Evolutionary conservation across 2,888 invertebrate genomes (phyloP), one percentile per base, ranked within the genome.

Genomic region (Pristionchus arcanus): DNA sequence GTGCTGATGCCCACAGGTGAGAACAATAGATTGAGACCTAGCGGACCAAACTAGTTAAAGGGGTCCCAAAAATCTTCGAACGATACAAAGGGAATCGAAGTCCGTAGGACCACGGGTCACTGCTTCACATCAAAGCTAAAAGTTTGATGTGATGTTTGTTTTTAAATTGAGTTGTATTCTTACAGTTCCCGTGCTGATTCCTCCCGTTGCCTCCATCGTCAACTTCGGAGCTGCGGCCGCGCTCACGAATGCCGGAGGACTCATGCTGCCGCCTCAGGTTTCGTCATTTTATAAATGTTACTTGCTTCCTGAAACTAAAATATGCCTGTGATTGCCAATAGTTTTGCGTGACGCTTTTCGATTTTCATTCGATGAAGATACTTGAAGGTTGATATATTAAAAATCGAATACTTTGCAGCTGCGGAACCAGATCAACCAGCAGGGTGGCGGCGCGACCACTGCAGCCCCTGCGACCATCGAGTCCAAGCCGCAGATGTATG

Each of bases 401-500:
- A 42, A 42, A 9, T 42, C 42, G 13, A 49, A 11, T 9, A 31
- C 16, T 74, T 37, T 84, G 7, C 84, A 84, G 84, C 55, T 84
- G 55, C 84, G 84, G 31, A 53, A 84, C 55, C 84, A 84, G 21
- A n/a, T n/a, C 55, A 19, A 81, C 34, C 81, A 42, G 42, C 25
- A 49, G 55, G 84, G 49, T 28, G 53, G 84, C 28, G 84, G 84
- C 5, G 19, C 31, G 55, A 28, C 28, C 21, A 28, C 49, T 4
- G 21, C 53, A 25, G 87, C 71, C 0, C 68, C 87, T 2, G 68
- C 89, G n/a, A 89, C 89, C n/a, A 89, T 89, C 63, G 89, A 89
- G 81, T 81, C 77, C 55, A 89, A 89, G 89, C 74, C 89, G 25
- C 89, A 89, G 49, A 77, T 89, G 77, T 89, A 89, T 63, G 15